Percentiles rank a stretch among this genome's conserved stretches.
phyloP scores from a whole-genome alignment of 2,113 vertebrate species.

The Podiceps cristatus region DNA sequence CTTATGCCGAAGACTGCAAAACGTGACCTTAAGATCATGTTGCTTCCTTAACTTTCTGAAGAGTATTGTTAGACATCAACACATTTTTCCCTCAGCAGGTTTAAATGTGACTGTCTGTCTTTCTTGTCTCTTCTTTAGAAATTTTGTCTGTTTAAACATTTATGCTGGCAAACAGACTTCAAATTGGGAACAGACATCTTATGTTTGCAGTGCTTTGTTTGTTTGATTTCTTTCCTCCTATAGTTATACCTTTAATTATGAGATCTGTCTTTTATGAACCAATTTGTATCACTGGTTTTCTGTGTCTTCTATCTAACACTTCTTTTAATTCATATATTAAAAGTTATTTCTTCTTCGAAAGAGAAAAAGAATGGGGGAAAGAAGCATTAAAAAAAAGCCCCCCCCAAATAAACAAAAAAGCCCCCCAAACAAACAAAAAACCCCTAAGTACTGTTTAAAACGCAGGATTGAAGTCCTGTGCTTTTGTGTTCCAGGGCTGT shows the following conservation, averaged over 20 bases:
- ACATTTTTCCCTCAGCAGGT: not conserved
- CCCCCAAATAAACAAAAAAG: too few relatives aligned
- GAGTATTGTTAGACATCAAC: not conserved
- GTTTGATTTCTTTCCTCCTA: not conserved
- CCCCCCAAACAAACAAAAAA: not conserved
- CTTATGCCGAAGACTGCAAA: not conserved
- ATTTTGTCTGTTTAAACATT: constrained; percentile 28
- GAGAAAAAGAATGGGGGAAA: not conserved
- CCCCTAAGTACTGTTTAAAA: not conserved
- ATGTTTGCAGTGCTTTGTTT: constrained; percentile 9
- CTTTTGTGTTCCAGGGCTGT: not conserved
- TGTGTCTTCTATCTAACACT: not conserved
- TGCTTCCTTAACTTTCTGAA: not conserved
- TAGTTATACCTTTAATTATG: not conserved
- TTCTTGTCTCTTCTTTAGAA: not conserved
- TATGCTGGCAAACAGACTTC: constrained; percentile 1
- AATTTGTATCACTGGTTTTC: not conserved
- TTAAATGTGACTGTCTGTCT: not conserved
- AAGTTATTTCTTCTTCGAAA: not conserved
- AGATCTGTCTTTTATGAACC: not conserved
- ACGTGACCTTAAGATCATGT: not conserved
- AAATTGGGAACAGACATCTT: not conserved
- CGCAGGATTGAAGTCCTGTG: not conserved
- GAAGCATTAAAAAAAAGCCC: not conserved
- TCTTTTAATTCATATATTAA: not conserved